Evolutionary conservation across 2,888 invertebrate genomes (phyloP).

Genomic region (Oxycera nigricornis): DNA sequence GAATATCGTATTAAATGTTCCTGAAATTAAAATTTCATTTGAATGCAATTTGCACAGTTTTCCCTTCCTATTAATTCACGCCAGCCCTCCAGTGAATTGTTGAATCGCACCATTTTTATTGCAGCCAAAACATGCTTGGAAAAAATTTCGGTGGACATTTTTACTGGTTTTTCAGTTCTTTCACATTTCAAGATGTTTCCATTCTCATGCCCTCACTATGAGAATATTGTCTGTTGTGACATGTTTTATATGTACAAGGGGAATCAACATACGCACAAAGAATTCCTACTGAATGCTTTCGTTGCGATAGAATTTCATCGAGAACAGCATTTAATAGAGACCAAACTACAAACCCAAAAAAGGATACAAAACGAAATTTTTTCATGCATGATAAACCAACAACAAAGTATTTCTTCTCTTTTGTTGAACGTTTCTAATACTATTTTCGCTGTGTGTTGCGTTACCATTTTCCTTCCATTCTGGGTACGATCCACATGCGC

Average conservation of each 20-base stretch:
- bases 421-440: neutral
- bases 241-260: neutral
- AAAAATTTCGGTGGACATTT: neutral
- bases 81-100: neutral
- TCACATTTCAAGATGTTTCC: neutral
- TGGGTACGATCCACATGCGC: neutral
- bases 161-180: neutral
- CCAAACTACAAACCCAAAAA: slow-evolving; percentile 22
- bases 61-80: neutral
- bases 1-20: neutral
- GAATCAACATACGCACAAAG: neutral
- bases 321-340: slow-evolving; percentile 30
- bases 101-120: neutral
- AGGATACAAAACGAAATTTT: slow-evolving; percentile 40
- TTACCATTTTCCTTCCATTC: neutral
- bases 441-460: neutral
- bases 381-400: slow-evolving; percentile 43
- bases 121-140: neutral
- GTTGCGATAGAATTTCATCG: slow-evolving; percentile 31
- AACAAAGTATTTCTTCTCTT: neutral
- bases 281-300: slow-evolving; percentile 31
- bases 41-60: neutral
- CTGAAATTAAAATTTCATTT: neutral
- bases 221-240: slow-evolving; percentile 33
- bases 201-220: neutral